A percentile compares a stretch with the other conserved stretches of the same genome.
These are phyloP conservation scores for Centropristis striata DNA, from an alignment of 2,113 vertebrate genomes.

Conservation along the genomic window DNA sequence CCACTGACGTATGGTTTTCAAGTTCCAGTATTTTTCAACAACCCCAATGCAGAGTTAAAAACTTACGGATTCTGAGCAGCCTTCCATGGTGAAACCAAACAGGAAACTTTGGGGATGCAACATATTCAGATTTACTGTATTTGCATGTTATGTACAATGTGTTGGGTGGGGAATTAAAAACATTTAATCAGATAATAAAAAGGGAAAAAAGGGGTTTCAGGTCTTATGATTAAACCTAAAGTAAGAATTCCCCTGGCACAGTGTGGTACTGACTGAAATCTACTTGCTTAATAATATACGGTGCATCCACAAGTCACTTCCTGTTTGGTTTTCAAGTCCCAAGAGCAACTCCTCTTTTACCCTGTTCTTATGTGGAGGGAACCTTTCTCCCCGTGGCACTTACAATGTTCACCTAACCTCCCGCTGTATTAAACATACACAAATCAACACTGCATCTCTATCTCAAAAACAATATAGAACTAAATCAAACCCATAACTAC, in stretches of 20 bases:
- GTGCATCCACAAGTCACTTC: slow-evolving; percentile 55
- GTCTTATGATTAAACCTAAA: background rate
- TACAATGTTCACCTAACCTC: slow-evolving; percentile 66
- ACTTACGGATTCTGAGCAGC: slow-evolving; percentile 63
- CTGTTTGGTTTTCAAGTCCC: slow-evolving; percentile 54
- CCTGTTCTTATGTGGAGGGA: slow-evolving; percentile 73
- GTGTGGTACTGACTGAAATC: background rate
- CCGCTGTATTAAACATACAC: slow-evolving; percentile 61
- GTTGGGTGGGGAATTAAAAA: background rate
- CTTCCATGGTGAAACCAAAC: slow-evolving; percentile 53
- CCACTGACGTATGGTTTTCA: slow-evolving; percentile 38
- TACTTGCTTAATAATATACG: slow-evolving; percentile 17
- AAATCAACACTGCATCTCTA: slow-evolving; percentile 69
- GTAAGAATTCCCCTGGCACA: background rate
- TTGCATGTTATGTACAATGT: slow-evolving; percentile 4
- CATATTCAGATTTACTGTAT: slow-evolving; percentile 25
- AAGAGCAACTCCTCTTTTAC: slow-evolving; percentile 64
- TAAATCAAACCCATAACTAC: slow-evolving; percentile 60
- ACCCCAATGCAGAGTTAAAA: slow-evolving; percentile 43
- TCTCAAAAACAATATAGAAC: slow-evolving; percentile 41
- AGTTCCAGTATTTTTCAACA: slow-evolving; percentile 56
- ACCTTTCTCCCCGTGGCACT: slow-evolving; percentile 75
- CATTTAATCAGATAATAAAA: slow-evolving; percentile 7
- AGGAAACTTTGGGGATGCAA: slow-evolving; percentile 53
- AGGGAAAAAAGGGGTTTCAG: background rate